These are phyloP conservation scores for Beris chalybata DNA, from an alignment of 2,888 invertebrate species.

Conservation along the genomic window DNA sequence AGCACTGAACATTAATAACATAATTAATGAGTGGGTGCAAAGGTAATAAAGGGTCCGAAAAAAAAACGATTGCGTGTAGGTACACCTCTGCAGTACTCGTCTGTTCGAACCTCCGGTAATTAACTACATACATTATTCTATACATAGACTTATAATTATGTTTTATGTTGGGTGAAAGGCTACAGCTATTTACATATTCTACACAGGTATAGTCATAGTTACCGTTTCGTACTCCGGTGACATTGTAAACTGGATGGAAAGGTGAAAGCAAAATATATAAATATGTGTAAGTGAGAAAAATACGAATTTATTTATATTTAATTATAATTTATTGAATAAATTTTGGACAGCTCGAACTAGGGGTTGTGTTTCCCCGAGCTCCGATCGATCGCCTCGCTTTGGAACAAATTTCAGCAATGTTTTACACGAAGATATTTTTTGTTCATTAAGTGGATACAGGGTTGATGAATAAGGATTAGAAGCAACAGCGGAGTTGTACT, in stretches of 20 bases:
- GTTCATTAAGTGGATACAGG: too few species aligned
- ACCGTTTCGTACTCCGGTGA: conserved; percentile 58
- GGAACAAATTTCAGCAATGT: too few species aligned
- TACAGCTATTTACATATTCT: conserved; percentile 4
- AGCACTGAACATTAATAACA: conserved; percentile 31
- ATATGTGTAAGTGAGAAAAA: conserved; percentile 2
- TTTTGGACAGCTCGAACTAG: too few species aligned
- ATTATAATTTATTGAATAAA: too few species aligned
- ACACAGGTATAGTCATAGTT: conserved; percentile 44
- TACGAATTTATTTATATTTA: not conserved
- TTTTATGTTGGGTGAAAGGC: not conserved
- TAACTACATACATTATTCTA: conserved; percentile 7
- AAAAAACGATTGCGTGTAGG: conserved; percentile 17
- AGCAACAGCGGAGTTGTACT: too few species aligned
- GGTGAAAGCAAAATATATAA: conserved; percentile 10
- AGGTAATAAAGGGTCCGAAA: conserved; percentile 2
- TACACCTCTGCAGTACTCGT: conserved; percentile 5
- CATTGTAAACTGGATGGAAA: conserved; percentile 51
- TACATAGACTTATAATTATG: not conserved
- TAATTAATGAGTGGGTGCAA: conserved; percentile 22
- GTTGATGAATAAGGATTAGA: too few species aligned
- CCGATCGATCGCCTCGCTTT: too few species aligned
- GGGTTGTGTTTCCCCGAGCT: too few species aligned
- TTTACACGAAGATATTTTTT: too few species aligned
- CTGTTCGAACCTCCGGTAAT: not conserved